Base-by-base conservation (phyloP, 2,113 vertebrate species). In the Riparia riparia region DNA sequence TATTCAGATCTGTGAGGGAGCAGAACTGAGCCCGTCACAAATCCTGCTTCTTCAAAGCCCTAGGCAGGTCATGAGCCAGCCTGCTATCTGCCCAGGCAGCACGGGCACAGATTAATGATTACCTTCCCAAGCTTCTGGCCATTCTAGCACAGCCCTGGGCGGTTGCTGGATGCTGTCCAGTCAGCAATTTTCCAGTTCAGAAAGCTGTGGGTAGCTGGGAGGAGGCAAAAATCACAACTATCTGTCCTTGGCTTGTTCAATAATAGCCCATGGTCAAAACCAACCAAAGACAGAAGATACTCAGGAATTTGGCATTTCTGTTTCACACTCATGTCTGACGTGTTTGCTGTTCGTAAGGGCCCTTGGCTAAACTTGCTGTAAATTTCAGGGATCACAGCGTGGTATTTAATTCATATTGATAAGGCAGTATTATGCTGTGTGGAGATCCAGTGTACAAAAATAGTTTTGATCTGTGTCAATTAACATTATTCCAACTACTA, bases 121-220 rank as follows among this genome's bases (percentile, higher is more conserved):
- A 57, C 76, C 42, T 69, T 32, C 28, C 50, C 85, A 57, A 14
- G 28, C 26, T 89, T 18, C 71, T 82, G 78, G n/a, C 70, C 51
- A 11, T 60, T 51, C 69, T 34, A 56, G 56, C 78, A 44, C 18
- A 69, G 79, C 76, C 60, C 77, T 81, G n/a, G 32, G 60, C 0
- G 0, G 63, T 29, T 89, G 57, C 74, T 96, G 94, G 82, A 72
- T 86, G 86, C 63, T 6, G 1, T 73, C 89, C 91, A 92, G 72
- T 83, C 60, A 83, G 83, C 89, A 78, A 8, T 83, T 92, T 89
- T 86, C 47, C 82, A 92, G 68, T 53, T 76, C 89, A 70, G 51
- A 58, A 78, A 78, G 56, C 90, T 81, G 68, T 73, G 80, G 42
- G 54, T 60, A 65, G 90, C 82, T 92, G 26, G 61, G 85, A 90